These are phyloP conservation scores for Polyommatus iphigenia DNA, from an alignment of 2,888 invertebrate genomes.

Conservation along the genomic window DNA sequence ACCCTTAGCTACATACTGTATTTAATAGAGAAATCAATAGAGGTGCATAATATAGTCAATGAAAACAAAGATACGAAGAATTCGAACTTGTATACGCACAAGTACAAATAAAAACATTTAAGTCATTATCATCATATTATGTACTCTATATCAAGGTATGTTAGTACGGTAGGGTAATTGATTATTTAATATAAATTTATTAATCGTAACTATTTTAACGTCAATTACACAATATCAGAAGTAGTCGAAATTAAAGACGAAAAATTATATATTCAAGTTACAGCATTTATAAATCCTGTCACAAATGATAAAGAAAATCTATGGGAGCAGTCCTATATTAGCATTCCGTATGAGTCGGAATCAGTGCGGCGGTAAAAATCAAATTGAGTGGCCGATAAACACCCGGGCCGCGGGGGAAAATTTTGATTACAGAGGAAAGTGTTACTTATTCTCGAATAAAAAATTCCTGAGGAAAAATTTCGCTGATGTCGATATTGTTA, in stretches of 20 bases:
- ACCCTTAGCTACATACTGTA: background rate
- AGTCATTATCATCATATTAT: too few species aligned
- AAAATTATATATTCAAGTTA: background rate
- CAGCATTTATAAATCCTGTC: background rate
- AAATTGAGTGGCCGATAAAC: constrained; percentile 79
- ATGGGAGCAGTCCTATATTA: constrained; percentile 49
- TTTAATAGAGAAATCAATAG: background rate
- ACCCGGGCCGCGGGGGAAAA: constrained; percentile 60
- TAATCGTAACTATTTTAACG: background rate
- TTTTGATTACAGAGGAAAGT: constrained; percentile 78
- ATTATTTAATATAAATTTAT: too few species aligned
- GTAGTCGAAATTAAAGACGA: background rate
- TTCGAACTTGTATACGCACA: too few species aligned
- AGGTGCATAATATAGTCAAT: too few species aligned
- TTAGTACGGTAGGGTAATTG: too few species aligned
- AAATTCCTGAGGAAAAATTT: constrained; percentile 63
- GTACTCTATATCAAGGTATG: too few species aligned
- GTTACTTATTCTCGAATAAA: constrained; percentile 79
- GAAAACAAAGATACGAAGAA: too few species aligned
- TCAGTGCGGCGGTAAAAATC: constrained; percentile 75
- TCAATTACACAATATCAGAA: background rate
- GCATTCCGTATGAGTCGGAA: constrained; percentile 62
- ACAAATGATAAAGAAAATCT: background rate
- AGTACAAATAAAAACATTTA: too few species aligned
- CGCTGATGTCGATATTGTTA: constrained; percentile 81